A percentile compares a stretch with the other conserved stretches of the same genome.
Evolutionary conservation across 1,140 invertebrate species (phyloP).

Genomic region (Drosophila nigromelanica): DNA sequence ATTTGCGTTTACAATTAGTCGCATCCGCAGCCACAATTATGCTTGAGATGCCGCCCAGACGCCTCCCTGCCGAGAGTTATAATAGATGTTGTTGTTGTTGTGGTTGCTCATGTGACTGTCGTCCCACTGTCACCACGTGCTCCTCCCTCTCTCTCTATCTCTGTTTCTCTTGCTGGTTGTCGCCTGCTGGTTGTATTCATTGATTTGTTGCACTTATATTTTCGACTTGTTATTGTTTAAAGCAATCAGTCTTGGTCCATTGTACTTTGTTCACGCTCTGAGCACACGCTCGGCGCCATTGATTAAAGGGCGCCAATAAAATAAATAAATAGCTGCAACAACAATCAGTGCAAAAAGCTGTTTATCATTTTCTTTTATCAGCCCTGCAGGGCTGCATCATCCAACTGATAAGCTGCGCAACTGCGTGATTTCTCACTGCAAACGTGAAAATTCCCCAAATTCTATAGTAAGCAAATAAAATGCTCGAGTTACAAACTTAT

Average conservation of each 20-base stretch:
- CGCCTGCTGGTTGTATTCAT: conserved; percentile 27
- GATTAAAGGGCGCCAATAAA: conserved; percentile 33
- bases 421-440: conserved; percentile 1
- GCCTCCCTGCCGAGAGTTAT: conserved; percentile 1
- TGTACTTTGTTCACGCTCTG: conserved; percentile 37
- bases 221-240: conserved; percentile 21
- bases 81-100: conserved; percentile 11
- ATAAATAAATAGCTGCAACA: conserved; percentile 4
- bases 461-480: neutral
- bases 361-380: neutral
- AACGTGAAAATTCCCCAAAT: conserved; percentile 3
- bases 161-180: neutral
- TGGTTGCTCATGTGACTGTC: conserved; percentile 31
- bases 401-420: conserved; percentile 9
- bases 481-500: neutral
- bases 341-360: conserved; percentile 9
- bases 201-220: conserved; percentile 29
- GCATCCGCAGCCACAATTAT: conserved; percentile 69
- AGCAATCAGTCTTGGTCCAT: conserved; percentile 13
- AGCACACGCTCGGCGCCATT: conserved; percentile 17
- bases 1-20: conserved; percentile 76
- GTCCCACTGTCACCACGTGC: conserved; percentile 20
- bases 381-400: conserved; percentile 15
- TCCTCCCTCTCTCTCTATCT: neutral
- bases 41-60: conserved; percentile 20